These are phyloP conservation scores for Aphodius sticticus DNA, from an alignment of 2,888 invertebrate genomes.

Conservation along the genomic window DNA sequence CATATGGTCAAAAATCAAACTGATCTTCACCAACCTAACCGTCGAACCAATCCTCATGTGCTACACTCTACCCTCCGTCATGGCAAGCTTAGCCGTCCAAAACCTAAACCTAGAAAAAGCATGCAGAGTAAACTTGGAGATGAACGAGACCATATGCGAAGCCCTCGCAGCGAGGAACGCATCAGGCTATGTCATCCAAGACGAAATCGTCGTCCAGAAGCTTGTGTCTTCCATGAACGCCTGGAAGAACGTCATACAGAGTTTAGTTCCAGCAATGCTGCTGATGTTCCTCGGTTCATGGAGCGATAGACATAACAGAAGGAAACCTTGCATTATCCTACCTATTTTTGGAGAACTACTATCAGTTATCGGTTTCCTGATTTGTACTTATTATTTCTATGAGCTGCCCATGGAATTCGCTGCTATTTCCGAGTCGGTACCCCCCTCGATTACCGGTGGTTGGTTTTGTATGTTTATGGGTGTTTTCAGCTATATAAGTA, in stretches of 20 bases:
- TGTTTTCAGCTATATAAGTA: conserved; percentile 68
- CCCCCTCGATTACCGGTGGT: conserved; percentile 65
- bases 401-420: conserved; percentile 64
- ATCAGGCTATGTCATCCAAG: conserved; percentile 44
- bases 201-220: conserved; percentile 65
- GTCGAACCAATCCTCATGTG: conserved; percentile 72
- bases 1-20: conserved; percentile 62
- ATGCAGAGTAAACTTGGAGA: conserved; percentile 62
- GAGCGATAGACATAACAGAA: conserved; percentile 69
- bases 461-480: conserved; percentile 67
- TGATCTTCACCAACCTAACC: conserved; percentile 67
- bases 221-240: conserved; percentile 79
- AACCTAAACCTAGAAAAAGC: conserved; percentile 66
- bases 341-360: conserved; percentile 79
- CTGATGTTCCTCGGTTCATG: conserved; percentile 81
- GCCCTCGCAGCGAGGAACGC: conserved; percentile 49
- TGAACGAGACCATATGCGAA: conserved; percentile 59
- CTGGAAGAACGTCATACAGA: conserved; percentile 83
- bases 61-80: conserved; percentile 65
- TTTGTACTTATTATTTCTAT: conserved; percentile 63
- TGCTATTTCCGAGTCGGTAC: conserved; percentile 63
- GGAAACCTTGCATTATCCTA: conserved; percentile 79
- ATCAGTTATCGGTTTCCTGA: conserved; percentile 60
- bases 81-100: conserved; percentile 58
- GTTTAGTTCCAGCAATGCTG: conserved; percentile 76